Evolutionary conservation across 2,113 vertebrate species (phyloP).

Genomic region (Ranitomeya variabilis): DNA sequence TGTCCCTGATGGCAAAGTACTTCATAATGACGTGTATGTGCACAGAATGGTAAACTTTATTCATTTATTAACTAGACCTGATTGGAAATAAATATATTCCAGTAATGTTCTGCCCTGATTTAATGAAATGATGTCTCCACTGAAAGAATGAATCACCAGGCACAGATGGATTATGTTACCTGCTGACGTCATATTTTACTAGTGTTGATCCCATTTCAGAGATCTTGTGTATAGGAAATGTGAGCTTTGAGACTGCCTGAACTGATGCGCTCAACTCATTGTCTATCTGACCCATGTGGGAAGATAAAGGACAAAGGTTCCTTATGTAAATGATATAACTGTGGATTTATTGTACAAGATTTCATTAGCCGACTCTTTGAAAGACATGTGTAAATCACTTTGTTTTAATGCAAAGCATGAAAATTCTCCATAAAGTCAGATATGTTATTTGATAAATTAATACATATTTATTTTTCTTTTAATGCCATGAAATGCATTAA

Average conservation of each 20-base stretch:
- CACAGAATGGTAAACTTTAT: background rate
- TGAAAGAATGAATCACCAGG: slow-evolving; percentile 48
- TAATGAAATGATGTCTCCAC: slow-evolving; percentile 30
- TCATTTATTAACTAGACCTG: background rate
- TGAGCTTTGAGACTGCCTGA: slow-evolving; percentile 22
- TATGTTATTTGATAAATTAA: background rate
- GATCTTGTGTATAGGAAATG: slow-evolving; percentile 42
- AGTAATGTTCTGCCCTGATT: slow-evolving; percentile 26
- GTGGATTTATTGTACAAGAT: background rate
- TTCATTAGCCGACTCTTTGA: background rate
- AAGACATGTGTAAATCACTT: background rate
- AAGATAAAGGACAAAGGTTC: slow-evolving; percentile 17
- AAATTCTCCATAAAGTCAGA: background rate
- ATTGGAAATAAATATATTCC: slow-evolving; percentile 24
- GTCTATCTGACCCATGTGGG: background rate
- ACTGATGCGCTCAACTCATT: slow-evolving; percentile 12
- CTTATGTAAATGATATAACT: background rate
- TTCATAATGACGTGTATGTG: background rate
- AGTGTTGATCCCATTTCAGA: slow-evolving; percentile 41
- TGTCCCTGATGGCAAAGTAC: background rate
- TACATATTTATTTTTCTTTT: background rate
- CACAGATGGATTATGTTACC: slow-evolving; percentile 52
- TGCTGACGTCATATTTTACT: slow-evolving; percentile 48
- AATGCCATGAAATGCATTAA: background rate
- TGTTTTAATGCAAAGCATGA: background rate